phyloP scores from a whole-genome alignment of 2,888 invertebrate species.

The Tetramorium bicarinatum region DNA sequence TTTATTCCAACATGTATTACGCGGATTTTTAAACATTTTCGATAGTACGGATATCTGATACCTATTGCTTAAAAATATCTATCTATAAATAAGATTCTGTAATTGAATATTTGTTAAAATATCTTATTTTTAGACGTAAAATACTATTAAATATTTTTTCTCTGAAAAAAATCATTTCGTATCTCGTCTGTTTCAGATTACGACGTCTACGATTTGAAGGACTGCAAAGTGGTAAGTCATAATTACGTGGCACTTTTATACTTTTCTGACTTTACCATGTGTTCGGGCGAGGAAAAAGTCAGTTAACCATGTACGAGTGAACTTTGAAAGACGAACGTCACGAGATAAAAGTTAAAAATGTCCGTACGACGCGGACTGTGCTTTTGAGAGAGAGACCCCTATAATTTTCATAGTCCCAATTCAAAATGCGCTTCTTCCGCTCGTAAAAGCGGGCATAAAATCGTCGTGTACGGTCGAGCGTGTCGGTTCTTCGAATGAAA shows the following conservation, averaged over 20 bases:
- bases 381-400: constrained; percentile 58
- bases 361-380: constrained; percentile 59
- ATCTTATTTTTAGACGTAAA: background rate
- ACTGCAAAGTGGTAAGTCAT: constrained; percentile 25
- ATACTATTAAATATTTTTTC: background rate
- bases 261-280: background rate
- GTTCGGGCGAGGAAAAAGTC: constrained; percentile 57
- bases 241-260: constrained; percentile 12
- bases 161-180: background rate
- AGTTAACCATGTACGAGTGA: constrained; percentile 66
- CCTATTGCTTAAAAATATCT: background rate
- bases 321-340: constrained; percentile 61
- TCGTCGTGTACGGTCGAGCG: constrained; percentile 79
- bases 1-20: constrained; percentile 22
- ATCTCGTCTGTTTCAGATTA: constrained; percentile 3
- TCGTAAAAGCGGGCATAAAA: constrained; percentile 83
- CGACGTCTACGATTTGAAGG: background rate
- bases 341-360: constrained; percentile 71
- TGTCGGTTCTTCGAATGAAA: constrained; percentile 78
- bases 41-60: background rate
- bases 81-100: background rate
- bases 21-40: constrained; percentile 31
- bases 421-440: constrained; percentile 80
- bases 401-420: constrained; percentile 77
- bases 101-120: background rate